A percentile compares a stretch with the other conserved stretches of the same genome.
phyloP scores from a whole-genome alignment of 2,888 invertebrate species.

The Theretra japonica region DNA sequence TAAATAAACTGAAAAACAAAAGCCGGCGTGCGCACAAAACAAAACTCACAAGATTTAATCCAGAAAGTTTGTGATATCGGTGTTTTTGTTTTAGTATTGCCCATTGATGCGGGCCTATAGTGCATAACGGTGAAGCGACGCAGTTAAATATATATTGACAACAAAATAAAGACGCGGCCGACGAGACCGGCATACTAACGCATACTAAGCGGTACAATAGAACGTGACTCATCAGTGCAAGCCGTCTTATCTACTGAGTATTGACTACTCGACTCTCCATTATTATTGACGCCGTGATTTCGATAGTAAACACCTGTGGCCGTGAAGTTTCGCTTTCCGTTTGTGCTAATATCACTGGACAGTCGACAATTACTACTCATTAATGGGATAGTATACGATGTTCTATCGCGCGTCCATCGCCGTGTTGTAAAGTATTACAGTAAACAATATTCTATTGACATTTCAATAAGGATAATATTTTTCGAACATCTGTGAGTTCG shows the following conservation, averaged over 20 bases:
- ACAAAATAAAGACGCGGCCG: slow-evolving; percentile 58
- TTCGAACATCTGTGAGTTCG: background rate
- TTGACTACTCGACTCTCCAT: slow-evolving; percentile 49
- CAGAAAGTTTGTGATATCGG: slow-evolving; percentile 61
- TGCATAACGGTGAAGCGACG: slow-evolving; percentile 64
- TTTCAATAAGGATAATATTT: background rate
- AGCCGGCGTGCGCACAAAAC: background rate
- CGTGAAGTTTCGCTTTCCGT: slow-evolving; percentile 41
- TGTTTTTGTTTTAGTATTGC: slow-evolving; percentile 67
- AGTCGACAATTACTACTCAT: background rate
- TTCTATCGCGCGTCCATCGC: too few relatives aligned
- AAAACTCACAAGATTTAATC: slow-evolving; percentile 72
- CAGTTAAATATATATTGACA: slow-evolving; percentile 49
- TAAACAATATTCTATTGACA: slow-evolving; percentile 1
- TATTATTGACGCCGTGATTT: slow-evolving; percentile 52
- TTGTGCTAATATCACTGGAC: slow-evolving; percentile 3
- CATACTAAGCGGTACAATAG: slow-evolving; percentile 67
- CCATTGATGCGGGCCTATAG: slow-evolving; percentile 64
- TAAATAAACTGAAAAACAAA: slow-evolving; percentile 14
- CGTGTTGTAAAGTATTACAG: background rate
- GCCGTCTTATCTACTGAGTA: slow-evolving; percentile 68
- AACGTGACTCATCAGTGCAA: slow-evolving; percentile 68
- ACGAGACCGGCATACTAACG: slow-evolving; percentile 66
- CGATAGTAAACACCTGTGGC: slow-evolving; percentile 49
- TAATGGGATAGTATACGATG: background rate